Base-by-base conservation (phyloP, 1,140 invertebrate genomes). In the Lordiphosa clarofinis region DNA sequence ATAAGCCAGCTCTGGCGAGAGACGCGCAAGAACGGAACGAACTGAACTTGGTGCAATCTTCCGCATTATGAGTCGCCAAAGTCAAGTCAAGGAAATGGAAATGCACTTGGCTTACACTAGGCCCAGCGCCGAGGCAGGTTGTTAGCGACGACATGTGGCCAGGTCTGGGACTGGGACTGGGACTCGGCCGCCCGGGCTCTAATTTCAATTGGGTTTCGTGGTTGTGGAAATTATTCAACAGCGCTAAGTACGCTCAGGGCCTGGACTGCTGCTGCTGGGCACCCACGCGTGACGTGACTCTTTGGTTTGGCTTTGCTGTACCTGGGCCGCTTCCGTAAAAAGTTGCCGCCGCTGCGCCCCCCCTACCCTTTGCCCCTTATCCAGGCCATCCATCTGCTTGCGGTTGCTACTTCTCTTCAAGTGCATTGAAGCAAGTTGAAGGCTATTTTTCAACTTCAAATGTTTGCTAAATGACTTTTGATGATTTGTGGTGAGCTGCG, bases 391-490 rank as follows among this genome's bases (percentile, higher is more conserved):
- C 66, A 48, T 50, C 59, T 47, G 48, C 38, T 69, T 58, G 70
- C 70, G 58, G 58, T 67, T 54, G 54, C 69, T 73, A 66, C 78
- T 81, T 65, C 78, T 84, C 76, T 69, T 84, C 79, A 73, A 84
- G 73, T 78, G 78, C 78, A 84, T 84, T 84, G 68, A 84, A 84
- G 78, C 78, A 84, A 78, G 57, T 75, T 84, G 79, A 73, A 84
- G 78, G 78, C 78, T 84, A 84, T 84, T 84, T 84, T 84, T 84
- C 78, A 84, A 84, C 78, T 73, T 84, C 78, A 84, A 84, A 84
- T 84, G 78, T 84, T 82, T 84, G 78, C 78, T 84, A 84, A 84
- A 84, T 84, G 78, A 84, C 78, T 84, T 84, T 84, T 84, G 78
- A 84, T 84, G 78, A 84, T 84, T 84, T 84, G 78, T 84, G 79